These are phyloP conservation scores for Drosophila kepulauana DNA, from an alignment of 1,140 invertebrate genomes.

Conservation along the genomic window DNA sequence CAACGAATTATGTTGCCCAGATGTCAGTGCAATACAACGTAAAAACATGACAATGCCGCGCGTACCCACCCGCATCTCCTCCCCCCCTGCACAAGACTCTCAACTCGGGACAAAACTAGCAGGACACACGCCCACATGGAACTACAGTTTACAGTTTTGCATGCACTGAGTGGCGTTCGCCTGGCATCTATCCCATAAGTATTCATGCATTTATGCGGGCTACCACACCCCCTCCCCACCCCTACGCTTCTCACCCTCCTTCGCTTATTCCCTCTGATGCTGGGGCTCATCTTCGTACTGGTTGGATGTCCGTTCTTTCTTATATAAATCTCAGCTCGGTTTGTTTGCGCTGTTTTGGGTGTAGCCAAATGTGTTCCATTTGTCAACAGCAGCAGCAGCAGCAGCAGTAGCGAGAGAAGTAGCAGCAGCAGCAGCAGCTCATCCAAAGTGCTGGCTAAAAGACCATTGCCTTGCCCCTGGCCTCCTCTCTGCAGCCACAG, in stretches of 20 bases:
- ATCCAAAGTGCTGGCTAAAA: constrained; percentile 32
- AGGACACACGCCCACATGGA: constrained; percentile 33
- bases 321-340: constrained; percentile 60
- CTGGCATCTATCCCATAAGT: constrained; percentile 54
- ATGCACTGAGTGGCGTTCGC: constrained; percentile 51
- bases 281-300: constrained; percentile 27
- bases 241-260: not conserved
- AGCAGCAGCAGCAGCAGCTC: constrained; percentile 51
- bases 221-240: not conserved
- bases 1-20: constrained; percentile 76
- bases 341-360: constrained; percentile 49
- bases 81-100: not conserved
- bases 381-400: constrained; percentile 62
- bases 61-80: not conserved
- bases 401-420: constrained; percentile 8
- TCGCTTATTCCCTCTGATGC: constrained; percentile 6
- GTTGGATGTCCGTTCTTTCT: constrained; percentile 64
- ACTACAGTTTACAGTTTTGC: constrained; percentile 39
- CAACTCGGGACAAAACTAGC: constrained; percentile 24
- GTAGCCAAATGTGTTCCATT: constrained; percentile 67
- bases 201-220: constrained; percentile 74
- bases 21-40: constrained; percentile 76
- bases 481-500: constrained; percentile 3
- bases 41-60: constrained; percentile 70
- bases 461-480: constrained; percentile 36